Conservation (phyloP, 2,113 vertebrate species). For the Pardalotus punctatus region DNA sequence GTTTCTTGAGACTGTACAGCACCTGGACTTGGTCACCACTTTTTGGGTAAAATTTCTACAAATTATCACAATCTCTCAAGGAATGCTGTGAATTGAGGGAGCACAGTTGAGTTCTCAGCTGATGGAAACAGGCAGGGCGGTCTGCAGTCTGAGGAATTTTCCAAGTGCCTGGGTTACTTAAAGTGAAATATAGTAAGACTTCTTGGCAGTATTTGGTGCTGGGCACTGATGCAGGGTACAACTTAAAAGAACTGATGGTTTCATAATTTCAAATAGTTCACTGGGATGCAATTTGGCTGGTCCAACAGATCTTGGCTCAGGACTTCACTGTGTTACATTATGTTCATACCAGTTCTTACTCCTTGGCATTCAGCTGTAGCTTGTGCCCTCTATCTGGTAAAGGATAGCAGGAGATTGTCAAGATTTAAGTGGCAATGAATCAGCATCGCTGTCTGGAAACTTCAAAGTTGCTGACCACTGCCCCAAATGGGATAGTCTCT, state of each 20-base stretch:
- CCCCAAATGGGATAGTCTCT: background rate
- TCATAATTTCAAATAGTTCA: background rate
- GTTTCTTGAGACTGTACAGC: background rate
- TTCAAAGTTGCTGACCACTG: background rate
- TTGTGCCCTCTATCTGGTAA: background rate
- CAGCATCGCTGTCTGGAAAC: background rate
- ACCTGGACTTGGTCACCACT: background rate
- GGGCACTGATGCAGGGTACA: background rate
- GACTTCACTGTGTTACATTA: background rate
- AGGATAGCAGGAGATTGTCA: background rate
- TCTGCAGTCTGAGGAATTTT: background rate
- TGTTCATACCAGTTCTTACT: background rate
- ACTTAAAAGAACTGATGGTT: background rate
- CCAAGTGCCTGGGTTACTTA: background rate
- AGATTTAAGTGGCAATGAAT: background rate
- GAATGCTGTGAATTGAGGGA: background rate
- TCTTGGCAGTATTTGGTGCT: background rate
- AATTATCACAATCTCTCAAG: background rate
- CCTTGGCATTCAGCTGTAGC: background rate
- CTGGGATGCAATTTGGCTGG: conserved; percentile 2
- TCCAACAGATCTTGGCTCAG: conserved; percentile 1
- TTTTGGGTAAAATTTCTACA: background rate
- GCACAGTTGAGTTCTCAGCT: background rate
- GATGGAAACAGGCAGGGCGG: background rate
- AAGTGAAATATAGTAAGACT: background rate